Evolutionary conservation across 2,888 invertebrate species (phyloP).

Genomic region (Stratiomys singularior): DNA sequence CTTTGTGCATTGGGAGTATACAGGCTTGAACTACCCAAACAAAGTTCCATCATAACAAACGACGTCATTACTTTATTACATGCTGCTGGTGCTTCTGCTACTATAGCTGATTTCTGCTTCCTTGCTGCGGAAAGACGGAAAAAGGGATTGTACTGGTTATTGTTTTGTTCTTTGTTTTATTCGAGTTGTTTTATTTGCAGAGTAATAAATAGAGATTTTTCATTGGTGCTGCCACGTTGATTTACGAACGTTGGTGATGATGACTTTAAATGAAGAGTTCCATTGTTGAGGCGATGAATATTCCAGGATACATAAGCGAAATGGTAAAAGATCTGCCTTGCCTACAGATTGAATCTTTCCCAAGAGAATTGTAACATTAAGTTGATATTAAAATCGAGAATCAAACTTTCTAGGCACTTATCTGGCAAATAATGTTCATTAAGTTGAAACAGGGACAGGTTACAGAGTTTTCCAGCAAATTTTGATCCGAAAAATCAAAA

Average conservation of each 20-base stretch:
- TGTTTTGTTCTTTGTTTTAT: constrained; percentile 23
- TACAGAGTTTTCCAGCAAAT: too few species aligned
- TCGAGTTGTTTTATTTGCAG: neutral
- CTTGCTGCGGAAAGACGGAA: neutral
- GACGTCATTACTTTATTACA: constrained; percentile 51
- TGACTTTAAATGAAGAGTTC: neutral
- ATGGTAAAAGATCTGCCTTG: too few species aligned
- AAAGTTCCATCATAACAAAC: constrained; percentile 50
- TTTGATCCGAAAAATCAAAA: too few species aligned
- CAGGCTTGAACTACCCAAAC: constrained; percentile 49
- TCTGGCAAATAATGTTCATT: too few species aligned
- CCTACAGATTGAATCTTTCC: too few species aligned
- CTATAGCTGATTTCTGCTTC: constrained; percentile 5
- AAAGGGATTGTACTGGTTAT: neutral
- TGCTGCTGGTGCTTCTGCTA: constrained; percentile 21
- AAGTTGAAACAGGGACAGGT: too few species aligned
- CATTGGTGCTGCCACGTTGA: neutral
- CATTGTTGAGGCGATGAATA: too few species aligned
- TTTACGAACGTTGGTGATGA: neutral
- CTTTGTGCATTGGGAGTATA: constrained; percentile 31
- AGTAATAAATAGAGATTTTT: too few species aligned
- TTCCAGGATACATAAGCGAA: too few species aligned
- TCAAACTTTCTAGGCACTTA: too few species aligned
- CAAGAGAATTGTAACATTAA: too few species aligned
- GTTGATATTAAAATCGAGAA: too few species aligned